A percentile compares a stretch with the other conserved stretches of the same genome.
These are phyloP conservation scores for Scalopus aquaticus DNA, from an alignment of 2,113 vertebrate genomes.

Conservation along the genomic window DNA sequence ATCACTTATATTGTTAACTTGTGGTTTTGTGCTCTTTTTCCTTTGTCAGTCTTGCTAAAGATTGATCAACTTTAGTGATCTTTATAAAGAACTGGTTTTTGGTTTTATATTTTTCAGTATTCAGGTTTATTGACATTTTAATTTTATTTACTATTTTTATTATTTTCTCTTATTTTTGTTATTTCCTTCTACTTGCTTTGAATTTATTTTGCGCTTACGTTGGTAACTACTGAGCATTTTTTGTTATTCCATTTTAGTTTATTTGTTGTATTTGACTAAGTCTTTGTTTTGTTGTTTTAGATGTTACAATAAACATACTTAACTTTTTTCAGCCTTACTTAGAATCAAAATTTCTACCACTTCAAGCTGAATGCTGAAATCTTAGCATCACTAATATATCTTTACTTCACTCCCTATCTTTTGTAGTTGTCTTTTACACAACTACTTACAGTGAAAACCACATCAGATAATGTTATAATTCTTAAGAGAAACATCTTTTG, in stretches of 20 bases:
- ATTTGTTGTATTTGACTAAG: not conserved
- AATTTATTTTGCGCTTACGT: slow-evolving; percentile 18
- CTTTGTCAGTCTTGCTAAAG: not conserved
- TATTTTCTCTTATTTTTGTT: not conserved
- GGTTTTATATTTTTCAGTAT: not conserved
- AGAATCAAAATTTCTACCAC: not conserved
- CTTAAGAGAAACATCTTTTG: not conserved
- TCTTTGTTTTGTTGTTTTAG: not conserved
- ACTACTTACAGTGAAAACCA: not conserved
- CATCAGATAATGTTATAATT: not conserved
- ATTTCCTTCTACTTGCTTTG: not conserved
- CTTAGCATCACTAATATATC: not conserved
- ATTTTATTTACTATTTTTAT: too few species aligned
- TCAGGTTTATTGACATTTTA: not conserved
- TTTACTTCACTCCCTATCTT: not conserved
- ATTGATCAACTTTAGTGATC: slow-evolving; percentile 4
- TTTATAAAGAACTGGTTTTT: slow-evolving; percentile 11
- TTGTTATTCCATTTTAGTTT: slow-evolving; percentile 11
- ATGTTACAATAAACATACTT: not conserved
- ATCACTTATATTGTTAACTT: not conserved
- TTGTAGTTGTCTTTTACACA: not conserved
- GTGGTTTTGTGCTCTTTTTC: not conserved
- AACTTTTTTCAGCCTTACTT: not conserved
- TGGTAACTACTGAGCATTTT: not conserved
- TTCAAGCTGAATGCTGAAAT: not conserved